These are phyloP conservation scores for Molossus molossus DNA, from an alignment of 2,797 vertebrate species.

Conservation along the genomic window DNA sequence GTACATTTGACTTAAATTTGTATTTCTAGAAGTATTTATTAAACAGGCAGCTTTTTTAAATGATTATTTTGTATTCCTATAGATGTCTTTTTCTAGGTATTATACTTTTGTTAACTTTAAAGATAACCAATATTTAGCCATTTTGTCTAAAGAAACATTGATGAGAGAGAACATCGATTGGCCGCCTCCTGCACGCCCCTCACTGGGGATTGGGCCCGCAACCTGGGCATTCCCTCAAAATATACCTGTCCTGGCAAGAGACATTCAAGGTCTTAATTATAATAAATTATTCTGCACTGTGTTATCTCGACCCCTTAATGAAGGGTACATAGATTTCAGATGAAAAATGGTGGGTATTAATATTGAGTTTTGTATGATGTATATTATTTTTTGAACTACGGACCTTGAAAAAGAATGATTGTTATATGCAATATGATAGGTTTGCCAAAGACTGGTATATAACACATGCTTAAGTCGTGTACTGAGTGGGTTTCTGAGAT, in stretches of 20 bases:
- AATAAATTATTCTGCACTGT: constrained; percentile 61
- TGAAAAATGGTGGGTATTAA: constrained; percentile 11
- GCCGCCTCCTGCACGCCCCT: no score
- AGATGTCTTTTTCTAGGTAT: constrained; percentile 67
- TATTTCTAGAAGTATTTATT: constrained; percentile 72
- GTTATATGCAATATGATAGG: neutral
- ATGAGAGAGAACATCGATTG: no score
- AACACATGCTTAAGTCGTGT: neutral
- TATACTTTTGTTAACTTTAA: constrained; percentile 71
- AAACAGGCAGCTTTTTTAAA: neutral
- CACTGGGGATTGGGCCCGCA: no score
- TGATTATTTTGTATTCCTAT: constrained; percentile 44
- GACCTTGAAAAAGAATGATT: constrained; percentile 2
- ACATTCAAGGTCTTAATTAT: constrained; percentile 64
- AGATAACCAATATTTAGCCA: constrained; percentile 71
- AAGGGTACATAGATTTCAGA: constrained; percentile 65
- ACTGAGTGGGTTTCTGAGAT: neutral
- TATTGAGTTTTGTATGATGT: constrained; percentile 59
- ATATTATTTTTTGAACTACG: constrained; percentile 60
- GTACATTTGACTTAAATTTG: constrained; percentile 67
- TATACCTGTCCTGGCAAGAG: constrained; percentile 63
- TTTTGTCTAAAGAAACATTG: constrained; percentile 49
- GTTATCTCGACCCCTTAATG: constrained; percentile 57
- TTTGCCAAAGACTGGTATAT: neutral
- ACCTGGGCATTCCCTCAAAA: constrained; percentile 43